Percentiles rank a stretch among this genome's conserved stretches.
phyloP scores from a whole-genome alignment of 2,888 invertebrate species.

The Mechanitis mazaeus region DNA sequence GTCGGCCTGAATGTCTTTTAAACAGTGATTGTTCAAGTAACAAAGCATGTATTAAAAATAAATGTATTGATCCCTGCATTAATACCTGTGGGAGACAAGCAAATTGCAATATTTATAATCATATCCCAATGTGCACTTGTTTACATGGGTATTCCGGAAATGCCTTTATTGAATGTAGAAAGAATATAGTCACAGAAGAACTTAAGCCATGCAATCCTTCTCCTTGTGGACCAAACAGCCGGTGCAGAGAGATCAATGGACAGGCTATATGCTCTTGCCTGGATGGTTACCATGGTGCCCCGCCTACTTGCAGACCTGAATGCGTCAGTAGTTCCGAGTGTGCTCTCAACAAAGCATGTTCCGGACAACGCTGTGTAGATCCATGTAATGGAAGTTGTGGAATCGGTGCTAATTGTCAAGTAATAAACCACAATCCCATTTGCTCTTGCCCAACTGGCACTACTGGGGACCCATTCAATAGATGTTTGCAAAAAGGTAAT shows the following conservation, averaged over 20 bases:
- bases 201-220: slow-evolving; percentile 81
- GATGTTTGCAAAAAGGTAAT: slow-evolving; percentile 79
- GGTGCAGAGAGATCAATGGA: slow-evolving; percentile 81
- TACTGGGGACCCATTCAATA: slow-evolving; percentile 84
- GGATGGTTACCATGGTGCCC: slow-evolving; percentile 81
- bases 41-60: slow-evolving; percentile 82
- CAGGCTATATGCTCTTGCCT: slow-evolving; percentile 83
- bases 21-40: slow-evolving; percentile 83
- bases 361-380: slow-evolving; percentile 82
- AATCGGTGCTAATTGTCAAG: slow-evolving; percentile 81
- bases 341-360: slow-evolving; percentile 80
- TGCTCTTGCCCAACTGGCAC: slow-evolving; percentile 80
- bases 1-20: slow-evolving; percentile 88
- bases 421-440: slow-evolving; percentile 85
- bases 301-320: slow-evolving; percentile 83
- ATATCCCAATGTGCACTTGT: slow-evolving; percentile 78
- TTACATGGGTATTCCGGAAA: slow-evolving; percentile 80
- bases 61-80: slow-evolving; percentile 86
- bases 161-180: slow-evolving; percentile 80
- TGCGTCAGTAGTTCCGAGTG: slow-evolving; percentile 83
- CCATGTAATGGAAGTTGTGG: slow-evolving; percentile 86
- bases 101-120: slow-evolving; percentile 81
- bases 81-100: slow-evolving; percentile 86
- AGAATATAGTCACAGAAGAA: slow-evolving; percentile 49
- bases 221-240: slow-evolving; percentile 84